A percentile compares a stretch with the other conserved stretches of the same genome.
Evolutionary conservation across 2,797 vertebrate species (phyloP).

Genomic region (Peromyscus melanophrys): DNA sequence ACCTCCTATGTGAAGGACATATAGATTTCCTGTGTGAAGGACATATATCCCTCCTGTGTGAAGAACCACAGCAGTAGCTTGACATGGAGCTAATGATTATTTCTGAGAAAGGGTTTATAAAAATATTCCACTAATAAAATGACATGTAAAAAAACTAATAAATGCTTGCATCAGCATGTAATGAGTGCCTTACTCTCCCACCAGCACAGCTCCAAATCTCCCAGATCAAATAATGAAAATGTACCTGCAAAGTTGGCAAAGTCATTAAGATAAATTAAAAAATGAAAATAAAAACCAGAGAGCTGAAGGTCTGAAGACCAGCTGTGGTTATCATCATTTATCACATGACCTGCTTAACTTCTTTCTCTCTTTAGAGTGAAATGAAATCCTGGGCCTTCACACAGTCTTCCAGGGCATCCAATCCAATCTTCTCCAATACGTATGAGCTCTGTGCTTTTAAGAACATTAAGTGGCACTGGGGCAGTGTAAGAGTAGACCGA

Average conservation of each 20-base stretch:
- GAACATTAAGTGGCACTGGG: not conserved
- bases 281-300: not conserved
- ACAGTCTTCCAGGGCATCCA: not conserved
- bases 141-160: not conserved
- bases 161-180: not conserved
- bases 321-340: not conserved
- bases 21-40: not conserved
- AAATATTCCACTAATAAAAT: slow-evolving; percentile 47
- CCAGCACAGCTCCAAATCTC: not conserved
- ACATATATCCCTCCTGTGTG: not conserved
- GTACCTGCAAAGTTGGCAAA: not conserved
- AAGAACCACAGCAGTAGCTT: not conserved
- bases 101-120: slow-evolving; percentile 54
- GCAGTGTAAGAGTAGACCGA: not conserved
- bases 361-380: not conserved
- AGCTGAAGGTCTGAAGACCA: not conserved
- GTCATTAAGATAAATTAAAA: not conserved
- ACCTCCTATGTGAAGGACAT: not conserved
- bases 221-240: slow-evolving; percentile 22
- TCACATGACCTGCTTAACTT: not conserved
- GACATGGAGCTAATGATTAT: slow-evolving; percentile 32
- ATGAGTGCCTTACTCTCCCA: not conserved
- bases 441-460: not conserved
- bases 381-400: not conserved
- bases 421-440: not conserved